A percentile compares a stretch with the other conserved stretches of the same genome.
Conservation (phyloP, 2,113 vertebrate genomes). For the Amia ocellicauda region DNA sequence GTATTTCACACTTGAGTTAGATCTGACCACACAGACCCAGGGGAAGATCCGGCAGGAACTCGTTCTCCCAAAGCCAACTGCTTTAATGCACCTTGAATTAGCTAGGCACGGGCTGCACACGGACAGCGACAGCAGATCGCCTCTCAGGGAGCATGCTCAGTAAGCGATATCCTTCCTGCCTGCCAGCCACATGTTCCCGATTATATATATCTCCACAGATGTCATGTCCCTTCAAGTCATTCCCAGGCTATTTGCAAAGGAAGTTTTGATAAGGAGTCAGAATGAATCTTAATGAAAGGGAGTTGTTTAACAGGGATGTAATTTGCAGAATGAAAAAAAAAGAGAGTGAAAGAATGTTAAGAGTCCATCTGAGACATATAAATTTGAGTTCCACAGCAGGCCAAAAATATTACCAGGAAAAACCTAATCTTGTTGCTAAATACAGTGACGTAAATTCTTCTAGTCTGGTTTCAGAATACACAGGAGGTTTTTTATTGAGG, state of each 20-base stretch:
- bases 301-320: not conserved
- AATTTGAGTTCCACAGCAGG: not conserved
- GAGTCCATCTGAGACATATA: not conserved
- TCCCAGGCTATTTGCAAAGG: constrained; percentile 14
- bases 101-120: not conserved
- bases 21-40: too few relatives aligned
- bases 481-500: not conserved
- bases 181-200: constrained; percentile 15
- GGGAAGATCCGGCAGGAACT: too few relatives aligned
- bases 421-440: not conserved
- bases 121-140: not conserved
- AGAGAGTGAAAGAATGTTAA: not conserved
- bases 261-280: not conserved
- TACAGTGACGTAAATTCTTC: not conserved
- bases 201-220: constrained; percentile 25
- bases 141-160: constrained; percentile 10
- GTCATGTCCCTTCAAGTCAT: not conserved
- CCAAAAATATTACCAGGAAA: not conserved
- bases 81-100: not conserved
- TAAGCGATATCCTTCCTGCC: constrained; percentile 30
- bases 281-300: constrained; percentile 7
- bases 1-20: too few relatives aligned
- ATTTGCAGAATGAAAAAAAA: not conserved
- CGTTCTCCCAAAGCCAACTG: not conserved
- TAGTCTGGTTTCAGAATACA: not conserved